Base-by-base conservation (phyloP, 2,797 vertebrate species). In the Eulemur coronatus region DNA sequence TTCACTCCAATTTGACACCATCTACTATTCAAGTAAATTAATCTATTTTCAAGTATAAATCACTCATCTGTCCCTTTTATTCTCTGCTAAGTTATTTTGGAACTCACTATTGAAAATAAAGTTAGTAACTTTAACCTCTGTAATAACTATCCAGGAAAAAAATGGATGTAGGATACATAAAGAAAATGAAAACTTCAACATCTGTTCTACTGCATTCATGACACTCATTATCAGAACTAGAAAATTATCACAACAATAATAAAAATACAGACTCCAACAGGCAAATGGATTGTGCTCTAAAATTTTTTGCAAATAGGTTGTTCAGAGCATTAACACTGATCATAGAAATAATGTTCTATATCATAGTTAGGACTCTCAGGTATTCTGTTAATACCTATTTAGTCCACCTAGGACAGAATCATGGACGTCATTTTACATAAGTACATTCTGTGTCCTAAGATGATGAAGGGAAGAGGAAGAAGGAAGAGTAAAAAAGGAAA, bases 1-100 rank as follows among this genome's bases (percentile, higher is more conserved):
- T 59, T 91, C 7, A 52, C 33, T 89, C 13, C 57, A 69, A 30
- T 76, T 76, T 80, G 57, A 93, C 93, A 14, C 33, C 33, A 76
- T 33, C 14, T 48, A 73, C 22, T 88, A 65, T 28, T 73, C 59
- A 61, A 55, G 12, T 20, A 84, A 94, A 89, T 86, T 91, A 84
- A 79, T 72, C 24, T 85, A 78, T 92, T 95, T 96, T 91, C 93
- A 96, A 92, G 6, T 85, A 65, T 78, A 86, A 96, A 84, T 46
- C 57, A 75, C 17, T 46, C 63, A 79, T 94, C 89, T 95, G 81
- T 82, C 63, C 33, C 9, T 92, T 93, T 94, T 87, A 50, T 87
- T 91, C 20, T 84, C 48, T 33, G 46, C 52, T 30, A 87, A 96
- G 52, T 80, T 28, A 85, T 93, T 95, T 91, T 48, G 69, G 14